Evolutionary conservation across 2,113 vertebrate genomes (phyloP).

Genomic region (Campylomormyrus numenius): DNA sequence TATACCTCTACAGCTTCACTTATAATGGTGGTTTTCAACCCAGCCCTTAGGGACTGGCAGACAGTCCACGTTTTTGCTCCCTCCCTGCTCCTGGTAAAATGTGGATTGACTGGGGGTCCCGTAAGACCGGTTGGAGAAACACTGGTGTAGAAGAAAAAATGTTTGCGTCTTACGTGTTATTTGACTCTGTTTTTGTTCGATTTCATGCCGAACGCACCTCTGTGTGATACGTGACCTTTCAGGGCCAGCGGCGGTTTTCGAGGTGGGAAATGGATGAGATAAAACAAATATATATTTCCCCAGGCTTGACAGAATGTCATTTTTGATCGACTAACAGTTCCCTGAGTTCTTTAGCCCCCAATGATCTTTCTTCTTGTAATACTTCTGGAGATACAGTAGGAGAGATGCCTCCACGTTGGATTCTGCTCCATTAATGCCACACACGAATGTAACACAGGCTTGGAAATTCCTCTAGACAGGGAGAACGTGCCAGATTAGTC

Average conservation of each 20-base stretch:
- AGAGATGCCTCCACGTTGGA: not conserved
- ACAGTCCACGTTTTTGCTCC: not conserved
- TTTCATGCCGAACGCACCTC: not conserved
- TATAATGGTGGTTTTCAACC: not conserved
- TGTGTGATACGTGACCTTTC: constrained; percentile 11
- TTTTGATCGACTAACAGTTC: constrained; percentile 1
- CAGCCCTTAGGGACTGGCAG: not conserved
- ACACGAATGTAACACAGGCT: not conserved
- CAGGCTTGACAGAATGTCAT: not conserved
- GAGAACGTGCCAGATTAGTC: constrained; percentile 14
- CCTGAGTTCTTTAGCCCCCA: not conserved
- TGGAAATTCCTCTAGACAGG: constrained; percentile 6
- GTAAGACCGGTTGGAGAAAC: not conserved
- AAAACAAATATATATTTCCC: not conserved
- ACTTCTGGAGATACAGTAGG: not conserved
- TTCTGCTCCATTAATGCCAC: not conserved
- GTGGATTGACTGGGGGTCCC: not conserved
- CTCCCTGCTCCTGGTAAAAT: not conserved
- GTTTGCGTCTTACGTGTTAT: not conserved
- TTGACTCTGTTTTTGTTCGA: not conserved
- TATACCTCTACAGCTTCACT: not conserved
- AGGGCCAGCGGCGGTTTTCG: not conserved
- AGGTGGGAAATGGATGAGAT: not conserved
- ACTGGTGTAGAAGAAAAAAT: not conserved
- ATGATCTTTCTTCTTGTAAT: not conserved